Base-by-base conservation (phyloP, 2,888 invertebrate species). In the Tridacna crocea region DNA sequence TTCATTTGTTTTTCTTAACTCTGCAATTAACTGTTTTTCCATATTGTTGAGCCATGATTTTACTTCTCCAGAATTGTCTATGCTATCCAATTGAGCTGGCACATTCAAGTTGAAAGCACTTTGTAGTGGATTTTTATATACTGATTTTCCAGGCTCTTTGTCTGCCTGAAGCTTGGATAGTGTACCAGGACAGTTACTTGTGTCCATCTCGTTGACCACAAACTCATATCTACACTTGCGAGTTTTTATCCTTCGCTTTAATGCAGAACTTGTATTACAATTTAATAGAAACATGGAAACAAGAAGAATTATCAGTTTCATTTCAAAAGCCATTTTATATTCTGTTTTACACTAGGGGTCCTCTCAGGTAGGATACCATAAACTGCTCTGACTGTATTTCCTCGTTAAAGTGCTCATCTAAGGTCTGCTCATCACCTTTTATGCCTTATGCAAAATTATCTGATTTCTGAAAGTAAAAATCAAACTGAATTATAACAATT, bases 181-280 rank as follows among this genome's bases (percentile, higher is more conserved):
- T 26, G 87, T 82, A 27, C 83, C 83, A 0, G 91, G 89, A 82
- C 92, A 92, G 58, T 88, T 88, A 36, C 89, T 83, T 3, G 84
- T 84, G 85, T 91, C 91, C 85, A 91, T 88, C 80, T 92, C 92
- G 76, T 92, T 90, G 2, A 92, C 91, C 13, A 92, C 91, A 65
- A 92, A 89, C 0, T 91, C 91, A 82, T 92, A 92, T 72, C 88
- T 85, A 48, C 89, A 89, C 55, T 83, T 84, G 19, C 78, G 13
- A 22, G 84, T 87, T 46, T 77, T 76, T 17, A 87, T 84, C 27
- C 65, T 47, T 0, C 82, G 68, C 58, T 78, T 82, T 13, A 75
- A 15, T 17, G 78, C 72, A 12, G 11, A 2, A n/a, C 24, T 13
- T 79, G 27, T 46, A 19, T 63, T n/a, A 22, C 46, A 78, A 0